These are phyloP conservation scores for Aplysina aerophoba DNA, from an alignment of 37 sponge, comb jelly and placozoan species.

Conservation along the genomic window DNA sequence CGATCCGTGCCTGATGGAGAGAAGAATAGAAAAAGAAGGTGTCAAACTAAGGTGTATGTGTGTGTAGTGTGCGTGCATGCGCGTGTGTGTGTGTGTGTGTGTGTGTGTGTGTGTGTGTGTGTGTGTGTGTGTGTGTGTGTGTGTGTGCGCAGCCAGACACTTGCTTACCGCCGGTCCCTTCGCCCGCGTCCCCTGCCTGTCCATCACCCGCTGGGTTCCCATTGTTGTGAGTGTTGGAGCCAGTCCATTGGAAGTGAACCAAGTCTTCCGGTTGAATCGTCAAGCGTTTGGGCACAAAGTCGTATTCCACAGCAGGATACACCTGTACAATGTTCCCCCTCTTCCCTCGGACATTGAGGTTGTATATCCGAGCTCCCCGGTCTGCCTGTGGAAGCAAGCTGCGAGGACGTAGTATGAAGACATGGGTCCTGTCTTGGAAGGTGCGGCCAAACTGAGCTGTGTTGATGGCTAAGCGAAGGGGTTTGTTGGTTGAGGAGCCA, in stretches of 20 bases:
- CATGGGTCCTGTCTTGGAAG: conserved; percentile 92
- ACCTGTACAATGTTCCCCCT: conserved; percentile 97
- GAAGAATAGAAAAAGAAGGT: not conserved
- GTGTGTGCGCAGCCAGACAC: conserved; percentile 1
- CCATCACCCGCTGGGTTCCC: conserved; percentile 93
- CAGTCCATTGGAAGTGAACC: conserved; percentile 97
- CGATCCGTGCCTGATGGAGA: conserved; percentile 85
- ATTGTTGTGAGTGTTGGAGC: conserved; percentile 99
- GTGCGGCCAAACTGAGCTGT: conserved; percentile 98
- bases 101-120: conserved; percentile 6
- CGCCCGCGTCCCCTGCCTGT: conserved; percentile 99
- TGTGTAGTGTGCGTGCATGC: not conserved
- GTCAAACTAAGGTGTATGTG: not conserved
- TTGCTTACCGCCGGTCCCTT: conserved; percentile 87
- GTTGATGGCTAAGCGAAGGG: conserved; percentile 91
- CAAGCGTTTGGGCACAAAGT: conserved; percentile 94
- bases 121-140: conserved; percentile 35
- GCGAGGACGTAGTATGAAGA: conserved; percentile 61
- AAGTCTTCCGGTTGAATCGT: conserved; percentile 48
- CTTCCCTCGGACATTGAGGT: conserved; percentile 97
- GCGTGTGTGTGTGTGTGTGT: conserved; percentile 24
- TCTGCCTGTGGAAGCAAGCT: not conserved
- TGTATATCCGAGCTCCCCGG: conserved; percentile 64
- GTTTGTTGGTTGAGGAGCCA: conserved; percentile 83
- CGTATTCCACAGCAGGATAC: conserved; percentile 97